These are phyloP conservation scores for Sphinx pinastri DNA, from an alignment of 2,888 invertebrate species.

Conservation along the genomic window DNA sequence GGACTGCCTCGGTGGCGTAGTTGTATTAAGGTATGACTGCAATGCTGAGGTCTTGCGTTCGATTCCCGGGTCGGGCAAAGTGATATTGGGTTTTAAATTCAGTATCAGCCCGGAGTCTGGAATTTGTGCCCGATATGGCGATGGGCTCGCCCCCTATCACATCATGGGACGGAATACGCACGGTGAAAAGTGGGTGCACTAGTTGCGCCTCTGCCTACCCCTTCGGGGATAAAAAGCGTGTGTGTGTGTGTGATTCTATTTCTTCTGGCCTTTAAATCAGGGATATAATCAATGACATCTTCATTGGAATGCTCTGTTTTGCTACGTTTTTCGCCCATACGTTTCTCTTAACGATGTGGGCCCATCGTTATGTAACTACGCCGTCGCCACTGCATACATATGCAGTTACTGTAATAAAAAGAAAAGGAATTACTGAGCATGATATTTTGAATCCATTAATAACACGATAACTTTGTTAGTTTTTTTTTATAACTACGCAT, in stretches of 20 bases:
- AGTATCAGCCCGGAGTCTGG: too few relatives aligned
- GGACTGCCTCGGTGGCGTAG: neutral
- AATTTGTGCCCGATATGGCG: too few relatives aligned
- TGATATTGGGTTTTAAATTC: too few relatives aligned
- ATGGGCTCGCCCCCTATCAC: too few relatives aligned
- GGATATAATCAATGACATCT: neutral
- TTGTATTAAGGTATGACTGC: too few relatives aligned
- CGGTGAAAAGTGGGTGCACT: too few relatives aligned
- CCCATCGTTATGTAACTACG: constrained; percentile 10
- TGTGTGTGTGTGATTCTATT: too few relatives aligned
- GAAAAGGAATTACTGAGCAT: constrained; percentile 4
- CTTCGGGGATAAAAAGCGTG: too few relatives aligned
- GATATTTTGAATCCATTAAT: constrained; percentile 16
- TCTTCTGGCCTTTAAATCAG: neutral
- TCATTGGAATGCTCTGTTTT: neutral
- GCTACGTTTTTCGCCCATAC: constrained; percentile 10
- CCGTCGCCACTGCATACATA: constrained; percentile 16
- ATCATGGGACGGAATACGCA: too few relatives aligned
- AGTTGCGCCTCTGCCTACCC: too few relatives aligned
- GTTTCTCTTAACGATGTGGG: constrained; percentile 9
- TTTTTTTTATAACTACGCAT: neutral
- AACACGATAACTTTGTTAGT: neutral
- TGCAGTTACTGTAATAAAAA: constrained; percentile 20
- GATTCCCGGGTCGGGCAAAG: too few relatives aligned
- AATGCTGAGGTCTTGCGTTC: too few relatives aligned